A percentile compares a stretch with the other conserved stretches of the same genome.
Evolutionary conservation across 2,888 invertebrate species (phyloP).

Genomic region (Harmothoe impar): DNA sequence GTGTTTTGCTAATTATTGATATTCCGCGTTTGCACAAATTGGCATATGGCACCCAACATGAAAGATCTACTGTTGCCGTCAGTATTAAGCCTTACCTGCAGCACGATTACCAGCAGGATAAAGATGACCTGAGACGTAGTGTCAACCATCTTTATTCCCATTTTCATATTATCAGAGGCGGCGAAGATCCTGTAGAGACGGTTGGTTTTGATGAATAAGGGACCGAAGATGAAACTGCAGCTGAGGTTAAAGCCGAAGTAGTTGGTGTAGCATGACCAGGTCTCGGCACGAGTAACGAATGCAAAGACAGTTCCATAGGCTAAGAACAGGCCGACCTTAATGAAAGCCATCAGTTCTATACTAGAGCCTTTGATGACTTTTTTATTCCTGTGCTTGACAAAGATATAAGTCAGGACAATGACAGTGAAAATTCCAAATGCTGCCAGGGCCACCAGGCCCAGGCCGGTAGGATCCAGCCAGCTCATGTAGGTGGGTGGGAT

Average conservation of each 20-base stretch:
- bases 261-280: conserved; percentile 50
- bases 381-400: conserved; percentile 56
- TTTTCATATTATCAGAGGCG: conserved; percentile 67
- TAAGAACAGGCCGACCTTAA: conserved; percentile 66
- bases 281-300: conserved; percentile 61
- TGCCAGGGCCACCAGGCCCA: conserved; percentile 61
- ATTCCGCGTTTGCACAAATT: too few species aligned
- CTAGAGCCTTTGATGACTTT: conserved; percentile 68
- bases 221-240: conserved; percentile 64
- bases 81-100: conserved; percentile 62
- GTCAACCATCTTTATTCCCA: conserved; percentile 48
- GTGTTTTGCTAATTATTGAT: too few species aligned
- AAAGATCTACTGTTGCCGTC: too few species aligned
- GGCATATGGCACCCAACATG: too few species aligned
- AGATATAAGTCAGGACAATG: conserved; percentile 50
- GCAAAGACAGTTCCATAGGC: conserved; percentile 58
- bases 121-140: conserved; percentile 63
- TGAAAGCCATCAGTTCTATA: conserved; percentile 64
- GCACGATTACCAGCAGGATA: not conserved
- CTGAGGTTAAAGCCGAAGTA: conserved; percentile 67
- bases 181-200: conserved; percentile 75
- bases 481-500: conserved; percentile 66
- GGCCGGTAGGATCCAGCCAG: conserved; percentile 51
- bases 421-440: conserved; percentile 58
- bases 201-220: conserved; percentile 72